These are phyloP conservation scores for Morbakka virulenta DNA, from an alignment of 30 jellyfish, hydroid and myxozoan species.

Conservation along the genomic window DNA sequence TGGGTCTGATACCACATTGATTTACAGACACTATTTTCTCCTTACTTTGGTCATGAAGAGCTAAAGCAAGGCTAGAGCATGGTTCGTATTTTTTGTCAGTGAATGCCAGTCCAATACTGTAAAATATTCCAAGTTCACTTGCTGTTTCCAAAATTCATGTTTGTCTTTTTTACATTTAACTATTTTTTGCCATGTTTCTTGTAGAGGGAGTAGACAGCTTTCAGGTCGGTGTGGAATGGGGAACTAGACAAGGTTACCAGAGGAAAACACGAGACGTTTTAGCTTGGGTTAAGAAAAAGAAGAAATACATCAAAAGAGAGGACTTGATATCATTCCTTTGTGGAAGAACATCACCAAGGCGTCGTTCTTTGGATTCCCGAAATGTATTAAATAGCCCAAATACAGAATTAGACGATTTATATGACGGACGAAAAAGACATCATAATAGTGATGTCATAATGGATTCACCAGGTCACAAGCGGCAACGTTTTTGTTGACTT, in stretches of 20 bases:
- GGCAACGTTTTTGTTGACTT: slow-evolving; percentile 64
- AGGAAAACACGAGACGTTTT: slow-evolving; percentile 72
- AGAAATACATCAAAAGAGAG: slow-evolving; percentile 75
- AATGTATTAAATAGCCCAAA: background rate
- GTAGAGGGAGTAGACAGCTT: slow-evolving; percentile 86
- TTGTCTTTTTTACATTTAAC: background rate
- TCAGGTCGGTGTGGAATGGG: slow-evolving; percentile 77
- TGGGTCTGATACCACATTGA: too few species aligned
- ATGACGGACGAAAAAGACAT: slow-evolving; percentile 83
- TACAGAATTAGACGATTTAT: background rate
- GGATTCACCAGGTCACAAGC: slow-evolving; percentile 74
- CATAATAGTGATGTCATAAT: slow-evolving; percentile 42
- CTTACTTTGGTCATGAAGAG: too few species aligned
- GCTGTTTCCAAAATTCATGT: background rate
- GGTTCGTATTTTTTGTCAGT: too few species aligned
- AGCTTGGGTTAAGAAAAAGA: slow-evolving; percentile 84
- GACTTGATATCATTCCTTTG: slow-evolving; percentile 76
- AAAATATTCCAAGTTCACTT: too few species aligned
- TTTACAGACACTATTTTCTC: too few species aligned
- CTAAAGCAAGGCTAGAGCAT: too few species aligned
- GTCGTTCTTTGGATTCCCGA: slow-evolving; percentile 71
- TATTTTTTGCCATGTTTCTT: too few species aligned
- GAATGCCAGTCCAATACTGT: too few species aligned
- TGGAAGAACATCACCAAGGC: slow-evolving; percentile 92
- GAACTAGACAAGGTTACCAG: slow-evolving; percentile 72